Conservation (phyloP, 1,140 invertebrate genomes). For the Campodea augens region DNA sequence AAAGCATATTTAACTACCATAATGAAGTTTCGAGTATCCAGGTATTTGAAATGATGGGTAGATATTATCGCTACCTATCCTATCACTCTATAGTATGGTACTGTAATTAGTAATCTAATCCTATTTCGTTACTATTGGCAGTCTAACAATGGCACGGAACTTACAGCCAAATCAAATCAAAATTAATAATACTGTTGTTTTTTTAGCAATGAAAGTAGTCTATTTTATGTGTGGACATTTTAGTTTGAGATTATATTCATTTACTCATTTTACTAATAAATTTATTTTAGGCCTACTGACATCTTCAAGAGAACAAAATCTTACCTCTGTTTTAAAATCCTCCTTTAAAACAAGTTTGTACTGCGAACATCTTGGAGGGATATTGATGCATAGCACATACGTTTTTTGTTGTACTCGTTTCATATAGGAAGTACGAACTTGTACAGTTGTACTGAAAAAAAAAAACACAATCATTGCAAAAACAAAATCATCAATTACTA, state of each 20-base stretch:
- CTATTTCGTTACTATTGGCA: no score
- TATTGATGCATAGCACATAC: constrained; percentile 58
- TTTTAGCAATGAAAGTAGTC: background rate
- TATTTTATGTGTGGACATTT: background rate
- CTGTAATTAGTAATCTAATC: no score
- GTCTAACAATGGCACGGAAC: no score
- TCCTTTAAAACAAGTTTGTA: constrained; percentile 56
- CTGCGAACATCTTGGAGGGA: constrained; percentile 67
- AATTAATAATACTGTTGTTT: background rate
- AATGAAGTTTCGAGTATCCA: no score
- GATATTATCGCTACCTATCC: no score
- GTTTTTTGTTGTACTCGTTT: constrained; percentile 61
- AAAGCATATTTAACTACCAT: no score
- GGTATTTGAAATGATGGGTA: no score
- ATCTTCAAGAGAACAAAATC: constrained; percentile 1
- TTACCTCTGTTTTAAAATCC: constrained; percentile 43
- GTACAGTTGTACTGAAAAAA: constrained; percentile 42
- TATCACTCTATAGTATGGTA: no score
- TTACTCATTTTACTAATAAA: background rate
- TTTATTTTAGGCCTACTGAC: background rate
- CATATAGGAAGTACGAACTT: constrained; percentile 49
- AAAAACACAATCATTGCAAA: constrained; percentile 8
- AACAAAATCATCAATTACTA: background rate
- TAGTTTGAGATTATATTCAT: background rate
- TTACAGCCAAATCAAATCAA: background rate